Evolutionary conservation across 2,797 vertebrate genomes (phyloP).

Genomic region (Darevskia nairensis): DNA sequence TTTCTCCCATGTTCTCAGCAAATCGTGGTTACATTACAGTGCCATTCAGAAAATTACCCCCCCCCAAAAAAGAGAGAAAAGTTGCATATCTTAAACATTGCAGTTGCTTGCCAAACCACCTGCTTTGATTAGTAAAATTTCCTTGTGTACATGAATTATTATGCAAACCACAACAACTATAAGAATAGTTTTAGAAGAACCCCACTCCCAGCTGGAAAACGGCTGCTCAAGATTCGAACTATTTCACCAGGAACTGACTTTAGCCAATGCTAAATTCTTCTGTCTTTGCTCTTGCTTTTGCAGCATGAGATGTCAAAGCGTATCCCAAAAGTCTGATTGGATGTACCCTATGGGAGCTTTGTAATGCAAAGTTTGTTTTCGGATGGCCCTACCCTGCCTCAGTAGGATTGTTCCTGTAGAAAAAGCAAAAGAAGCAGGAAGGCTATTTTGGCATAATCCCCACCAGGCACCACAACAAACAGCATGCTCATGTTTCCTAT

Average conservation of each 20-base stretch:
- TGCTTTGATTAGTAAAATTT: background rate
- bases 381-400: background rate
- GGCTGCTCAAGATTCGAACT: background rate
- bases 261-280: no score
- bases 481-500: background rate
- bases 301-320: no score
- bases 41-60: background rate
- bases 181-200: background rate
- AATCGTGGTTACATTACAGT: no score
- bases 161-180: background rate
- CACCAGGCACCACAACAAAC: background rate
- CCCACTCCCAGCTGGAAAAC: background rate
- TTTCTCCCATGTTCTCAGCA: background rate
- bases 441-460: background rate
- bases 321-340: no score
- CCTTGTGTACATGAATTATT: background rate
- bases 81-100: no score
- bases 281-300: no score
- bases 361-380: no score
- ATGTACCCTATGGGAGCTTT: no score
- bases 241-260: no score
- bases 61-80: background rate
- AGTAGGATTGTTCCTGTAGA: background rate
- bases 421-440: rapidly evolving
- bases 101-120: no score